Conservation (phyloP, 2,797 vertebrate species). For the Apogon hyalosoma region DNA sequence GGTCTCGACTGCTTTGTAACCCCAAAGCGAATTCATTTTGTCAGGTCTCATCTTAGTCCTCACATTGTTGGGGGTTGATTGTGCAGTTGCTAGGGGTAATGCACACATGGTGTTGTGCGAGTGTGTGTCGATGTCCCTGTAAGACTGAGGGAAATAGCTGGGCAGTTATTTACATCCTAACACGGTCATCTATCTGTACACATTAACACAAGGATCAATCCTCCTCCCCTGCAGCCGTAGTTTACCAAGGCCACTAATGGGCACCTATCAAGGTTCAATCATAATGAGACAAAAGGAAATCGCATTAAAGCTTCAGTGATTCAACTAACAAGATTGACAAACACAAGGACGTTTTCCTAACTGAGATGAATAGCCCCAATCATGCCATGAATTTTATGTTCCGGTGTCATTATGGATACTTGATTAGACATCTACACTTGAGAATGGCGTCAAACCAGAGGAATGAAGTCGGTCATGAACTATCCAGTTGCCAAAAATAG, state of each 20-base stretch:
- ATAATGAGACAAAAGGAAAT: conserved; percentile 82
- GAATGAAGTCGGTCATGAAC: conserved; percentile 61
- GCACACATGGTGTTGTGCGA: conserved; percentile 21
- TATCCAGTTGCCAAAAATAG: conserved; percentile 18
- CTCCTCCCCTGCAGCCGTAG: conserved; percentile 76
- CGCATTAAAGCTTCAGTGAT: conserved; percentile 70
- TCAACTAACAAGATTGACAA: conserved; percentile 76
- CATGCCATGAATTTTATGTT: conserved; percentile 72
- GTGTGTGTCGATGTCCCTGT: conserved; percentile 24
- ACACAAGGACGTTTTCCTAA: conserved; percentile 75
- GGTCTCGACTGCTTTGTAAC: conserved; percentile 17
- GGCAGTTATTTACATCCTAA: conserved; percentile 70
- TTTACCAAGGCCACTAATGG: conserved; percentile 76
- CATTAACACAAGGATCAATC: conserved; percentile 78
- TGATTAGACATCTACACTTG: conserved; percentile 52
- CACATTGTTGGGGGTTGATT: conserved; percentile 64
- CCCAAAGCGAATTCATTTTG: conserved; percentile 17
- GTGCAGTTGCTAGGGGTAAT: conserved; percentile 66
- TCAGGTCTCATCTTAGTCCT: conserved; percentile 30
- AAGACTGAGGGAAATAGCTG: conserved; percentile 32
- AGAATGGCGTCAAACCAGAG: conserved; percentile 66
- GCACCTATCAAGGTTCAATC: conserved; percentile 79
- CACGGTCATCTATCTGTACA: conserved; percentile 74
- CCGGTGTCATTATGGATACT: conserved; percentile 74
- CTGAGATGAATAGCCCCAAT: conserved; percentile 76